Evolutionary conservation across 2,113 vertebrate genomes (phyloP), one percentile per base, ranked within the genome.

Genomic region (Colistium nudipinnis): DNA sequence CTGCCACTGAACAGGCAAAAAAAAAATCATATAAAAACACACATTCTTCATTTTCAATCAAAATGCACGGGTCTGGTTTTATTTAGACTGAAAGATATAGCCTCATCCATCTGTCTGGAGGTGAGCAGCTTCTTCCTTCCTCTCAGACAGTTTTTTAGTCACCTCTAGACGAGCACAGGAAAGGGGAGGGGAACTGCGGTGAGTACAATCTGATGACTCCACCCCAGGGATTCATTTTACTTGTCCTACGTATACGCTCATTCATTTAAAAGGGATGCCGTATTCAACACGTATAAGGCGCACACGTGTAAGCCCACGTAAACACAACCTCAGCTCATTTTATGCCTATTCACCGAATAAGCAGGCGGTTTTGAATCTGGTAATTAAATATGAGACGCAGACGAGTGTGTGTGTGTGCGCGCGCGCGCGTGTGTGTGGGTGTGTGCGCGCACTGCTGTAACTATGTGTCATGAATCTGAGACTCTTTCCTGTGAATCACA

Each of bases 381-480:
- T 53, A 27, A 51, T 80, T 70, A 65, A 74, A 47, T 49, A 71
- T 70, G 67, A 75, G 16, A 67, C 60, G 49, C 20, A 53, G 27
- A 67, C 35, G 49, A 74, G 61, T 30, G 27, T 28, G 51, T 33
- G 12, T 82, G 12, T 45, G 16, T n/a, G n/a, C n/a, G n/a, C n/a
- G n/a, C n/a, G n/a, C n/a, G n/a, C n/a, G n/a, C n/a, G 39, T 41
- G 39, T 41, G 39, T 41, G 38, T 43, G 49, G 77, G 62, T 33
- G 41, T 63, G 43, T 31, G n/a, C n/a, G n/a, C n/a, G n/a, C n/a
- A 38, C 53, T 41, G 19, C 13, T 70, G 20, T 48, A 63, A 59
- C 13, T 22, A 33, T 70, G 65, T 62, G 65, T 59, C 59, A 48
- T 57, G 49, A 80, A 1, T 70, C 28, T 16, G 13, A 17, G 31